These are phyloP conservation scores for Drosophila anceps DNA, from an alignment of 2,888 invertebrate genomes.

Conservation along the genomic window DNA sequence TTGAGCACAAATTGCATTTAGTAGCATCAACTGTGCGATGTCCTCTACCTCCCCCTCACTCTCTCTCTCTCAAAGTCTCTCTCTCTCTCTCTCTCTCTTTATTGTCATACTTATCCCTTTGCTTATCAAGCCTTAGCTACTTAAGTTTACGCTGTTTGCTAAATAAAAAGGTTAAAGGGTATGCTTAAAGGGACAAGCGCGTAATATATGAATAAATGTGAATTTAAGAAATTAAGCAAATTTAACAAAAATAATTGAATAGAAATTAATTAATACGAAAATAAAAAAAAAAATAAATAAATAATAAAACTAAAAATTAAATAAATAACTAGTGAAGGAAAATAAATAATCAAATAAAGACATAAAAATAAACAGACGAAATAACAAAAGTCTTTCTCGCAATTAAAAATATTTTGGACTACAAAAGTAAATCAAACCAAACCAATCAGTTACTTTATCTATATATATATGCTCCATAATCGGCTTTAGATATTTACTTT, in stretches of 20 bases:
- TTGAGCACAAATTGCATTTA: slow-evolving; percentile 74
- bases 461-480: too few relatives aligned
- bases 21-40: slow-evolving; percentile 46
- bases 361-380: too few relatives aligned
- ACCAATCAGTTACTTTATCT: not conserved
- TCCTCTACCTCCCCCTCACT: not conserved
- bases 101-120: slow-evolving; percentile 12
- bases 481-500: too few relatives aligned
- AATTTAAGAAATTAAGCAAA: not conserved
- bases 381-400: not conserved
- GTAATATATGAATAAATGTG: not conserved
- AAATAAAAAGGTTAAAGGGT: slow-evolving; percentile 12
- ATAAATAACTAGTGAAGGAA: too few relatives aligned
- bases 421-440: too few relatives aligned
- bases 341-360: too few relatives aligned
- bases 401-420: not conserved
- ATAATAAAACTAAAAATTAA: not conserved
- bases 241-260: not conserved
- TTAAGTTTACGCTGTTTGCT: slow-evolving; percentile 31
- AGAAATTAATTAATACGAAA: too few relatives aligned
- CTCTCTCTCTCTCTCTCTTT: not conserved
- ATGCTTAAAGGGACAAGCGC: not conserved
- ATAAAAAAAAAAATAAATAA: not conserved
- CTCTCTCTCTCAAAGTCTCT: not conserved
- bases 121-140: slow-evolving; percentile 41